These are phyloP conservation scores for Lithophane leautieri DNA, from an alignment of 2,888 invertebrate genomes.

Conservation along the genomic window DNA sequence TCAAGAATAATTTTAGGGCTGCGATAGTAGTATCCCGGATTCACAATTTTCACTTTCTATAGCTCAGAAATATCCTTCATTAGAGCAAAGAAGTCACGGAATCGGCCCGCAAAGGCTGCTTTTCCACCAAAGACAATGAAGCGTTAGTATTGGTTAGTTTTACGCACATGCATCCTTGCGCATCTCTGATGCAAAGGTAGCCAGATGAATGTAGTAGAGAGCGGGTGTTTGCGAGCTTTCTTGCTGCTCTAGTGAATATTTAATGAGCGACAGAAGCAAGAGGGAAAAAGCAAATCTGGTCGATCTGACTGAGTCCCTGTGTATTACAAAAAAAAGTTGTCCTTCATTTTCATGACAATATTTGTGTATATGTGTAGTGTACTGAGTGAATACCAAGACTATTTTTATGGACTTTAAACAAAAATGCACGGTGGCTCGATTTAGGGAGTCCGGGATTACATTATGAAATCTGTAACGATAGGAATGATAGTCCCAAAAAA, in stretches of 20 bases:
- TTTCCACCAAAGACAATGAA: neutral
- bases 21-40: neutral
- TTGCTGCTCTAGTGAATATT: neutral
- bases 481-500: neutral
- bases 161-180: neutral
- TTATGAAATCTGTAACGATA: neutral
- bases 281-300: neutral
- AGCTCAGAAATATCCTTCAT: slow-evolving; percentile 5
- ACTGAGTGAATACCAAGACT: neutral
- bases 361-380: neutral
- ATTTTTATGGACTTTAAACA: neutral
- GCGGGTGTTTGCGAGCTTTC: neutral
- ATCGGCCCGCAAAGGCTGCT: neutral
- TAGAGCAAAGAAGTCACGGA: neutral
- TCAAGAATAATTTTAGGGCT: neutral
- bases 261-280: neutral
- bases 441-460: neutral
- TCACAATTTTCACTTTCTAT: neutral
- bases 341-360: neutral
- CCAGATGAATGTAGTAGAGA: neutral
- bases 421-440: no score
- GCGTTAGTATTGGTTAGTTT: neutral
- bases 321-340: neutral
- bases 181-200: no score
- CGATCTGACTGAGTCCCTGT: neutral